Base-by-base conservation (phyloP, 1,140 invertebrate species). In the Drosophila pectinifera region DNA sequence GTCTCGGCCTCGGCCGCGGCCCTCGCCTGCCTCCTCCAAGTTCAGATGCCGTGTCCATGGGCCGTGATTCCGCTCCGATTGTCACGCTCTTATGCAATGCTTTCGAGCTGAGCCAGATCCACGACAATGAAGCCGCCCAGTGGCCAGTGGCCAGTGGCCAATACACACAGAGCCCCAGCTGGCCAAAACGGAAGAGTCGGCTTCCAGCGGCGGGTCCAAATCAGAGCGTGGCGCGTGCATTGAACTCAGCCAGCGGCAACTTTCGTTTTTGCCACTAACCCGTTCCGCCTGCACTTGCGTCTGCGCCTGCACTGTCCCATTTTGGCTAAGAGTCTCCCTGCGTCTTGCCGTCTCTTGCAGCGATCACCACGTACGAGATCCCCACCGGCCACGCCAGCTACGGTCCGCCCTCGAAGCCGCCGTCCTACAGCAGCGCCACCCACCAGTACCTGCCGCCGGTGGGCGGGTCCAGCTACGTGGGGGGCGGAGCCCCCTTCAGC, bases 361-460 rank as follows among this genome's bases (percentile, higher is more conserved):
- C 83, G 28, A 91, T 92, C 62, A 91, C 91, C 48, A 89, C 89
- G 16, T 92, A 92, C 65, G 91, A 92, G 65, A 91, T 92, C 58
- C 91, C 91, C 34, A 77, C 57, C 42, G 91, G 89, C 38, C 91
- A 92, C 22, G 49, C 75, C 51, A 91, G 68, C 75, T 92, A 92
- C 38, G 91, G 91, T 6, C 91, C 91, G 48, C 91, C 91, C 54
- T 92, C 91, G 20, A 92, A 92, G 68, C 85, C 91, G 16, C 91
- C 91, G 43, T 61, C 80, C 11, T 92, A 80, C 39, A 91, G 89
- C 73, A 91, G 91, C 38, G 90, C 89, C 58, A 91, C 91, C 39
- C 90, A 92, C 55, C 91, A 92, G 41, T 92, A 92, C 62, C 55
- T 92, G 48, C 89, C 90, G 41, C 89, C 91, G 11, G 73, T 63